Evolutionary conservation across 2,113 vertebrate species (phyloP).

Genomic region (Poeciliopsis prolifica): DNA sequence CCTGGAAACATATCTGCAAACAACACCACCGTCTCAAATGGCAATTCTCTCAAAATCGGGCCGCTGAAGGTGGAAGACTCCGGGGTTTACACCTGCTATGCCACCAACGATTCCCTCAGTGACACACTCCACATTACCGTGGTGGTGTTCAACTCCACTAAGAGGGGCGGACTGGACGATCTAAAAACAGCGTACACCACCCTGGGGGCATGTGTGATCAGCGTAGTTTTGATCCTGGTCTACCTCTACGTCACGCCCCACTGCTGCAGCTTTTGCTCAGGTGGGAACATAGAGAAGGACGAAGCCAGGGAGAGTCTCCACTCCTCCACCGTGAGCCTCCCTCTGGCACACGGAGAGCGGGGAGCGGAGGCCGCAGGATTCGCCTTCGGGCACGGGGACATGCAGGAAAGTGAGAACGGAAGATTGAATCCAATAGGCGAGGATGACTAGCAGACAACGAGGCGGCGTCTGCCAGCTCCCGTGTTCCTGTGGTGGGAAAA

Average conservation of each 20-base stretch:
- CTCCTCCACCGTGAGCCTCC: conserved; percentile 89
- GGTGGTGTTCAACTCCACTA: conserved; percentile 88
- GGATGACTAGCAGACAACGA: conserved; percentile 72
- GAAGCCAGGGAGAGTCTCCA: conserved; percentile 87
- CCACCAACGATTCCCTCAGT: conserved; percentile 85
- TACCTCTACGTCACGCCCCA: conserved; percentile 96
- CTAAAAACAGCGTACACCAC: conserved; percentile 98
- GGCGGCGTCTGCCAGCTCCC: conserved; percentile 90
- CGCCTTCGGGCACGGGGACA: conserved; percentile 76
- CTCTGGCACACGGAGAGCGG: conserved; percentile 82
- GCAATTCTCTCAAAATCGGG: conserved; percentile 82
- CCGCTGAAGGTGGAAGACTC: conserved; percentile 82
- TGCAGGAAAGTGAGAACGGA: conserved; percentile 84
- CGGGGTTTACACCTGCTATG: conserved; percentile 90
- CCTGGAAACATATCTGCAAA: conserved; percentile 82
- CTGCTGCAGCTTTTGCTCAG: conserved; percentile 85
- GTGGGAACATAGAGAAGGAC: conserved; percentile 76
- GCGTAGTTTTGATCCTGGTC: conserved; percentile 90
- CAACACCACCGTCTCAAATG: conserved; percentile 67
- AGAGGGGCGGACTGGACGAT: conserved; percentile 83
- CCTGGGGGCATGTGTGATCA: conserved; percentile 90
- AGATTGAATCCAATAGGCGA: conserved; percentile 86
- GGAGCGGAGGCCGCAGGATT: conserved; percentile 48
- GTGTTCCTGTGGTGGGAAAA: conserved; percentile 90
- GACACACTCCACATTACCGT: conserved; percentile 92